A percentile compares a stretch with the other conserved stretches of the same genome.
These are phyloP conservation scores for Megalops cyprinoides DNA, from an alignment of 2,797 vertebrate species.

Conservation along the genomic window DNA sequence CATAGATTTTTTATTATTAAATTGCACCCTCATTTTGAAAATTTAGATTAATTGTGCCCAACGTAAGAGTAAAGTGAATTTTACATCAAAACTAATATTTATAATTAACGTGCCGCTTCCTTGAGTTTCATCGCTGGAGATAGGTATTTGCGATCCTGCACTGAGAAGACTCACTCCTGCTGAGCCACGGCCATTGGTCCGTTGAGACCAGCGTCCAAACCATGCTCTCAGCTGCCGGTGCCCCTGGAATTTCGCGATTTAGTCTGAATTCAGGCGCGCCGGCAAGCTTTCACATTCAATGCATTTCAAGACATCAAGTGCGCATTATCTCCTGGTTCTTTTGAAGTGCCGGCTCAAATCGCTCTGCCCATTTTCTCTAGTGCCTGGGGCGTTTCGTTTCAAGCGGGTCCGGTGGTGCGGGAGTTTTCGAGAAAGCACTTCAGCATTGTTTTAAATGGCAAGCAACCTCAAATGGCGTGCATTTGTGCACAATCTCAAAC, in stretches of 20 bases:
- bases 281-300: not conserved
- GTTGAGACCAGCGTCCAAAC: not conserved
- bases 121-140: not conserved
- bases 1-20: not conserved
- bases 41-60: constrained; percentile 27
- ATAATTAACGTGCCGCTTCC: constrained; percentile 34
- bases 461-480: not conserved
- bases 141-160: not conserved
- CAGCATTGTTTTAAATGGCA: not conserved
- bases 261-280: not conserved
- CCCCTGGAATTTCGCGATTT: not conserved
- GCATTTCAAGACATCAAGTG: not conserved
- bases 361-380: constrained; percentile 27
- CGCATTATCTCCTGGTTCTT: not conserved
- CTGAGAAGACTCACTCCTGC: too few species aligned
- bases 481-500: not conserved
- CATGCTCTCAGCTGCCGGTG: not conserved
- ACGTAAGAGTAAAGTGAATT: constrained; percentile 32
- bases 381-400: constrained; percentile 15
- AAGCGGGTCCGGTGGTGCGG: not conserved
- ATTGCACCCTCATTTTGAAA: constrained; percentile 33
- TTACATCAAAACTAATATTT: constrained; percentile 28
- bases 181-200: too few species aligned
- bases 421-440: not conserved
- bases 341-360: constrained; percentile 19